Base-by-base conservation (phyloP, 1,140 invertebrate genomes). In the Polyergus mexicanus region DNA sequence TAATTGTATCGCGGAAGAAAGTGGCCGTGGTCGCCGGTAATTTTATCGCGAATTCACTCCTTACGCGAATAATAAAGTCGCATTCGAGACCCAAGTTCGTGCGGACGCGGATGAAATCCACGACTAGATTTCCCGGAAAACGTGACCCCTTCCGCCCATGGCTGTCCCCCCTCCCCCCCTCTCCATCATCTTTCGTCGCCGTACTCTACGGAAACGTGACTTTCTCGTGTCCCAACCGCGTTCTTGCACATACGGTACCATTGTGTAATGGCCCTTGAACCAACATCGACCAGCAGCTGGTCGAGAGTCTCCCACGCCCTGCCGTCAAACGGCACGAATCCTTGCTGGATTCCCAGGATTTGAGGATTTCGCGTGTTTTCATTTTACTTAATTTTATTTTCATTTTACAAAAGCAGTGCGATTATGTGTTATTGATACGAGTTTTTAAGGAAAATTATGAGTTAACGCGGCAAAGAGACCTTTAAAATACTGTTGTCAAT, bases 231-330 rank as follows among this genome's bases (percentile, higher is more conserved):
- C 62, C 75, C 69, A 85, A 60, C 69, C 63, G 74, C 58, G 62
- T 62, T 81, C 68, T 25, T 78, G 63, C 60, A 72, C 58, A 38
- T 78, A 76, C 86, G 68, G 77, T 86, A 16, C 63, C 77, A 90
- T 90, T 90, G 88, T 90, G 88, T 80, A 90, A 90, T 90, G 83
- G 88, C 90, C 89, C 89, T 90, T 90, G 89, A 90, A 90, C 83
- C 77, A 89, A 89, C 89, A 87, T 87, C 86, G 69, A 88, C 47
- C 60, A 74, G 83, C 88, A 78, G 88, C 81, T 90, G 85, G 89
- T 90, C 89, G 88, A 58, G 87, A 84, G 86, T 84, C 89, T 90
- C 91, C 89, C 89, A 90, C 86, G 80, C 81, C 89, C 86, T 69
- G 87, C 85, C 72, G 77, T 84, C 65, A 87, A 87, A 89, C 87